phyloP scores from a whole-genome alignment of 2,113 vertebrate genomes.

The Pygathrix nemaeus region DNA sequence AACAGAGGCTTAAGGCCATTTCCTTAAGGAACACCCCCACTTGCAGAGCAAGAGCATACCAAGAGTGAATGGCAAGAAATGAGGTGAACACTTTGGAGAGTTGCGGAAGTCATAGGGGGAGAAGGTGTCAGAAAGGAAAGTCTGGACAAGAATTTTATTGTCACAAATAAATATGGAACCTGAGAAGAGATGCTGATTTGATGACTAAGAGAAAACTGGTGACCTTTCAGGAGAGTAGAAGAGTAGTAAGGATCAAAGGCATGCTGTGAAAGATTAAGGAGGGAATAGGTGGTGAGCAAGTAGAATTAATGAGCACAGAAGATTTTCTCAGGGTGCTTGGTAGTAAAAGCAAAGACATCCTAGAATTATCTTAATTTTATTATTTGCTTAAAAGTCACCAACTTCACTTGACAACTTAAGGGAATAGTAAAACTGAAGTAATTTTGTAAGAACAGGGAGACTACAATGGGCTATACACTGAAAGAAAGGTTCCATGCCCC shows the following conservation, averaged over 20 bases:
- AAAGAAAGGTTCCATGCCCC: not conserved
- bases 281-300: not conserved
- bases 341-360: not conserved
- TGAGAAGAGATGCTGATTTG: not conserved
- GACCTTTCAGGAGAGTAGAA: not conserved
- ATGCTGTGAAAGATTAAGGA: not conserved
- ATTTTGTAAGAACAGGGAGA: not conserved
- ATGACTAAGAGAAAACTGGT: not conserved
- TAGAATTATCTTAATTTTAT: not conserved
- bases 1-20: not conserved
- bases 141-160: not conserved
- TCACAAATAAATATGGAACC: not conserved
- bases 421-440: not conserved
- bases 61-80: not conserved
- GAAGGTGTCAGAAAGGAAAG: not conserved
- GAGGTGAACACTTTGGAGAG: not conserved
- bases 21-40: not conserved
- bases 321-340: not conserved
- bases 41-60: not conserved
- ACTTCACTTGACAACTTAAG: not conserved
- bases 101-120: not conserved
- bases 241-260: not conserved
- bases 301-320: too few species aligned
- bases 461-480: not conserved
- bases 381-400: not conserved